phyloP scores from a whole-genome alignment of 2,113 vertebrate species.

The Paramormyrops kingsleyae region DNA sequence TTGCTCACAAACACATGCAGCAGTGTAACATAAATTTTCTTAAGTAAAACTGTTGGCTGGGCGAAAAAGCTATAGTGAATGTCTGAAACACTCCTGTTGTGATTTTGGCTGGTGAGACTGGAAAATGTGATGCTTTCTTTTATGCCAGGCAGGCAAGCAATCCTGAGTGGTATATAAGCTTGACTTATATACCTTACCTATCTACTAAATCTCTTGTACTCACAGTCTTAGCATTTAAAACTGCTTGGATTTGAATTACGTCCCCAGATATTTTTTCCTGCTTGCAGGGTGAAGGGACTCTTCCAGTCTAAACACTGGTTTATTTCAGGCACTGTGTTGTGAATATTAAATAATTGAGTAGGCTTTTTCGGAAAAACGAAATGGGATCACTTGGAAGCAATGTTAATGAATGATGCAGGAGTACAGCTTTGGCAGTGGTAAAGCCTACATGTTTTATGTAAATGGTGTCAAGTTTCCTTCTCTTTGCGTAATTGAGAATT shows the following conservation, averaged over 20 bases:
- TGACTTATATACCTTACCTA: neutral
- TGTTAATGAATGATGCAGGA: neutral
- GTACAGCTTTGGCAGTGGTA: neutral
- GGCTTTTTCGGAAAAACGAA: neutral
- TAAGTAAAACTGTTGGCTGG: neutral
- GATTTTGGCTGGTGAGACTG: neutral
- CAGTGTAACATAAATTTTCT: neutral
- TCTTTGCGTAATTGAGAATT: neutral
- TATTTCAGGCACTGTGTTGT: neutral
- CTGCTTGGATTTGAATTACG: neutral
- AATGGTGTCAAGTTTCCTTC: neutral
- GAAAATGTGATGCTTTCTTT: neutral
- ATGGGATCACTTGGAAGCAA: neutral
- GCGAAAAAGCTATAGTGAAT: neutral
- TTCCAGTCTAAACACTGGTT: slow-evolving; percentile 1
- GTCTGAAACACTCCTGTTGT: neutral
- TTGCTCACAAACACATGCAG: neutral
- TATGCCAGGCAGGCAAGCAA: neutral
- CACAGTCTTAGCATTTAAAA: neutral
- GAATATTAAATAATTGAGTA: neutral
- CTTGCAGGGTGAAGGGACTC: neutral
- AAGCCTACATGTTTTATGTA: neutral
- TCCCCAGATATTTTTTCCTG: neutral
- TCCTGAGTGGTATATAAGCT: neutral
- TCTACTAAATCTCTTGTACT: neutral